Conservation (phyloP, 2,113 vertebrate genomes). For the Microcebus jonahi region DNA sequence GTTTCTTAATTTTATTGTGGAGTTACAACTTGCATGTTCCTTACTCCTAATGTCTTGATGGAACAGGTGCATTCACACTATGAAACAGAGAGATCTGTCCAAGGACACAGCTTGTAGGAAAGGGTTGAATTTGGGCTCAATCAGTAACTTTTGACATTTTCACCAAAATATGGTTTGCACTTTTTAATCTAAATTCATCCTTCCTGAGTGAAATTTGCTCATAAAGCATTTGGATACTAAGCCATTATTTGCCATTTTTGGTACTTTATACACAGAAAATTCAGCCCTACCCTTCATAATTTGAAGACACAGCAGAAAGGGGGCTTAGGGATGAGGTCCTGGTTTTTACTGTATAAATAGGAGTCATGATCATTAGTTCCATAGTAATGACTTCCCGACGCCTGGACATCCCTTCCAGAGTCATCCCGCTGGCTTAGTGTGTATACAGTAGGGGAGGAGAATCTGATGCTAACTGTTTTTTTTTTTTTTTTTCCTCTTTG, state of each 20-base stretch:
- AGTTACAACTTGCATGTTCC: conserved; percentile 89
- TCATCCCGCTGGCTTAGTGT: conserved; percentile 77
- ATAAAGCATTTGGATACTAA: conserved; percentile 87
- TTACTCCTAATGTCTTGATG: conserved; percentile 85
- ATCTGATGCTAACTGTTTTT: conserved; percentile 46
- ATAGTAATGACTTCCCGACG: conserved; percentile 75
- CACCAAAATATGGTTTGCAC: conserved; percentile 84
- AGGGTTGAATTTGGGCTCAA: conserved; percentile 85
- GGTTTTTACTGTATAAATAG: conserved; percentile 67
- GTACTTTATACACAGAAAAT: conserved; percentile 82
- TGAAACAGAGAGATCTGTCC: conserved; percentile 78
- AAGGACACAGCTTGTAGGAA: conserved; percentile 83
- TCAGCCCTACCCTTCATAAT: conserved; percentile 81
- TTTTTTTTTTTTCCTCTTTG: conserved; percentile 52
- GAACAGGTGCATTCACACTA: conserved; percentile 83
- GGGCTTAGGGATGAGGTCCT: conserved; percentile 77
- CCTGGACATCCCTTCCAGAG: conserved; percentile 76
- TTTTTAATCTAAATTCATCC: conserved; percentile 83
- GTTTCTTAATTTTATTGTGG: conserved; percentile 92
- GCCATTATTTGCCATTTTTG: conserved; percentile 87
- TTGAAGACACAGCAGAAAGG: conserved; percentile 80
- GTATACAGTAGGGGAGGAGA: conserved; percentile 60
- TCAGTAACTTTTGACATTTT: conserved; percentile 83
- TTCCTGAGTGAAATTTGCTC: conserved; percentile 84
- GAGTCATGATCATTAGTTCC: conserved; percentile 67